Conservation (phyloP, 2,113 vertebrate genomes). For the Thalassarche chlororhynchos region DNA sequence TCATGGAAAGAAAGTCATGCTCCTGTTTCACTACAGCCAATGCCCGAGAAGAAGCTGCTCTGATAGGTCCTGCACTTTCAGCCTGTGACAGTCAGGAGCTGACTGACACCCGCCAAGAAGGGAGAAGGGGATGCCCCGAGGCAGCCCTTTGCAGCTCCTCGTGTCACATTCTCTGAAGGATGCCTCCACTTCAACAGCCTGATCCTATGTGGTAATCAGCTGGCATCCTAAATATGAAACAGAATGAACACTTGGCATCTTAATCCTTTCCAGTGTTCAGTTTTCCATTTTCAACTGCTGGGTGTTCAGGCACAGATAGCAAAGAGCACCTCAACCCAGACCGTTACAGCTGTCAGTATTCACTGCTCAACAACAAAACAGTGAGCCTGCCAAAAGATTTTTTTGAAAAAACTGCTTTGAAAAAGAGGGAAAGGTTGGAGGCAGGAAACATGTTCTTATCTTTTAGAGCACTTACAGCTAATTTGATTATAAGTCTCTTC, state of each 20-base stretch:
- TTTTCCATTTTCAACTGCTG: neutral
- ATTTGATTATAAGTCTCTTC: neutral
- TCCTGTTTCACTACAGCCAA: neutral
- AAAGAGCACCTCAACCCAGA: neutral
- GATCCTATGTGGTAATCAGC: accelerated
- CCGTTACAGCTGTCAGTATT: neutral
- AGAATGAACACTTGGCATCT: neutral
- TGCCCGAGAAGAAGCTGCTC: neutral
- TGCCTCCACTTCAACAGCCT: neutral
- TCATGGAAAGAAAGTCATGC: accelerated
- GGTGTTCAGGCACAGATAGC: neutral
- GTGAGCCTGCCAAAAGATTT: neutral
- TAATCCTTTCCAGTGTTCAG: neutral
- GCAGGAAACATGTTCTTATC: neutral
- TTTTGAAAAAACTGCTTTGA: neutral
- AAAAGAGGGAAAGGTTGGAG: neutral
- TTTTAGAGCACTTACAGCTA: neutral
- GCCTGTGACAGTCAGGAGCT: neutral
- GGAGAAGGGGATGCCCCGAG: neutral
- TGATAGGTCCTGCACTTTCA: neutral
- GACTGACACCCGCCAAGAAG: neutral
- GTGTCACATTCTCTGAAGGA: neutral
- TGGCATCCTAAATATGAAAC: neutral
- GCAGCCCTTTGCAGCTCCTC: neutral
- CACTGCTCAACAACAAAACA: neutral